These are phyloP conservation scores for Isaurus tuberculatus DNA, from an alignment of 92 coral and sea anemone genomes.

Conservation along the genomic window DNA sequence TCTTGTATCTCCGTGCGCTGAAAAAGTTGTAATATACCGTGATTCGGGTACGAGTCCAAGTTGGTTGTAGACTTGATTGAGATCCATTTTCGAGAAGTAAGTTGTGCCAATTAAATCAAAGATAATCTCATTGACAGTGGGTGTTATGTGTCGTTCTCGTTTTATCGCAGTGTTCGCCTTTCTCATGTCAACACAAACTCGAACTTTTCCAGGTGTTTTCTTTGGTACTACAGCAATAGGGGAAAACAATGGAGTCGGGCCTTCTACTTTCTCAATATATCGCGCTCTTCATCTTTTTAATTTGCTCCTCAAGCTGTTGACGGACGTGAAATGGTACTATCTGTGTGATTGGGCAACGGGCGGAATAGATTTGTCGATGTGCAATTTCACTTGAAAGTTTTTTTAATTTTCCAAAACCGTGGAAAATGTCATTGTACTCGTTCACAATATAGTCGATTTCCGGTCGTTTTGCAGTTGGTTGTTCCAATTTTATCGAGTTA, in stretches of 20 bases:
- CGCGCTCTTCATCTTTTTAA: constrained; percentile 22
- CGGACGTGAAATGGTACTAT: constrained; percentile 47
- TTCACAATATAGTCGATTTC: constrained; percentile 38
- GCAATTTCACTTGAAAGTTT: background rate
- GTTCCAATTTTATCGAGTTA: constrained; percentile 12
- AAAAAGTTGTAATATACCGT: constrained; percentile 36
- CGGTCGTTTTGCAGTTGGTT: constrained; percentile 5
- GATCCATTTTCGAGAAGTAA: constrained; percentile 37
- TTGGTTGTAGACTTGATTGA: constrained; percentile 50
- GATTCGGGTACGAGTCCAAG: constrained; percentile 44
- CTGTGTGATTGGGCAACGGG: constrained; percentile 33
- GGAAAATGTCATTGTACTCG: constrained; percentile 30
- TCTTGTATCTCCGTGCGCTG: constrained; percentile 26
- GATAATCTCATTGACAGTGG: constrained; percentile 39
- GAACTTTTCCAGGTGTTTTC: constrained; percentile 42
- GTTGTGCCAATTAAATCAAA: constrained; percentile 33
- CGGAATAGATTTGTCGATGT: background rate
- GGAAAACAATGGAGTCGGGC: constrained; percentile 39
- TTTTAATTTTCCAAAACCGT: constrained; percentile 51
- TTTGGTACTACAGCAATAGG: constrained; percentile 40
- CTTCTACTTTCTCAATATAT: constrained; percentile 42
- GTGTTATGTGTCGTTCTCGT: constrained; percentile 39
- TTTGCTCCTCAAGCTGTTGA: constrained; percentile 43
- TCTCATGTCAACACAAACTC: constrained; percentile 16
- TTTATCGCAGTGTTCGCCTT: constrained; percentile 34